Evolutionary conservation across 2,797 vertebrate genomes (phyloP).

Genomic region (Urocyon cinereoargenteus): DNA sequence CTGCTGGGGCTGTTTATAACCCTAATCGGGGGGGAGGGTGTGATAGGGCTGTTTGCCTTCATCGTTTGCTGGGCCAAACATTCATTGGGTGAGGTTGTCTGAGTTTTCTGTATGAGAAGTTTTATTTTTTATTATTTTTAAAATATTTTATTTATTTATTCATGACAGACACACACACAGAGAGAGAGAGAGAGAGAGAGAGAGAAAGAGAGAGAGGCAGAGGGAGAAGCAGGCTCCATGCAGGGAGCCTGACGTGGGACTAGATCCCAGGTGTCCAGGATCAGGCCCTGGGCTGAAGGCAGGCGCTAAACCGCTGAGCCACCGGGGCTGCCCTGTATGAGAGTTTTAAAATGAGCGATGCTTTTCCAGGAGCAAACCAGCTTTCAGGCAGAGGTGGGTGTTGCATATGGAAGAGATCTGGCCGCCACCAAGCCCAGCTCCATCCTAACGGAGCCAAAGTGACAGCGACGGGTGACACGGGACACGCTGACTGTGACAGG

Average conservation of each 20-base stretch:
- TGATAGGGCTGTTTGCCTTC: background rate
- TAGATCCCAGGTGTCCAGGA: no score
- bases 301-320: no score
- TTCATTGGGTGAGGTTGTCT: conserved; percentile 20
- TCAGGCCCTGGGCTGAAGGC: no score
- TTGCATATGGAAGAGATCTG: background rate
- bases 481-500: background rate
- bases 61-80: background rate
- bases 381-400: background rate
- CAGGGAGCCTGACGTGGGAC: no score
- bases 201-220: no score
- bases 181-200: no score
- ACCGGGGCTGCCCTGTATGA: no score
- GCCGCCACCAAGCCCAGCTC: background rate
- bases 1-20: background rate
- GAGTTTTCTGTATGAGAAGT: background rate
- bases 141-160: no score
- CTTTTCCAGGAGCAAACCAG: background rate
- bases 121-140: background rate
- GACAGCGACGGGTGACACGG: background rate
- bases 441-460: background rate
- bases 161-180: no score
- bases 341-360: background rate
- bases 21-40: background rate
- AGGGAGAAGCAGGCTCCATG: no score